These are phyloP conservation scores for Ryuthela nishihirai DNA, from an alignment of 2,888 invertebrate species.

Conservation along the genomic window DNA sequence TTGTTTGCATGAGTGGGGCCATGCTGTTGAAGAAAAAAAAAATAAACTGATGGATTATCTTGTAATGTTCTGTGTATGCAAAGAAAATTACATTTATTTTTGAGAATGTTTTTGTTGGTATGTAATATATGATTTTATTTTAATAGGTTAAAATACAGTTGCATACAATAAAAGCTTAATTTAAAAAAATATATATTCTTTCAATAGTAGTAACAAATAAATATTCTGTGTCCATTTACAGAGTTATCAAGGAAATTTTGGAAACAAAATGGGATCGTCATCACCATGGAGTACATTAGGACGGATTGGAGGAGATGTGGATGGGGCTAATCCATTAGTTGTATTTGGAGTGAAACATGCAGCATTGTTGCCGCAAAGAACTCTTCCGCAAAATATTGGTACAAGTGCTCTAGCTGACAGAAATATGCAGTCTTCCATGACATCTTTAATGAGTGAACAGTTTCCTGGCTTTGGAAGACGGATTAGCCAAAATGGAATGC, in stretches of 20 bases:
- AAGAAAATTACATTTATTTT: no score
- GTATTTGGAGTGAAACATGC: constrained; percentile 12
- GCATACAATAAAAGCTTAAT: no score
- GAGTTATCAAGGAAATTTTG: constrained; percentile 31
- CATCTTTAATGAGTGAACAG: constrained; percentile 21
- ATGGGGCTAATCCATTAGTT: not conserved
- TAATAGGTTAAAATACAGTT: no score
- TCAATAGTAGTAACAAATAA: no score
- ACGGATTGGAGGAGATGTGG: constrained; percentile 8
- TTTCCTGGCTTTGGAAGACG: constrained; percentile 11
- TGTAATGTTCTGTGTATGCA: no score
- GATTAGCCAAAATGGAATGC: constrained; percentile 28
- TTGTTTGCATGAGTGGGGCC: no score
- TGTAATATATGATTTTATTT: no score
- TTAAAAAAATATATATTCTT: no score
- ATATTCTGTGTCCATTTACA: no score
- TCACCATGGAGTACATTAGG: constrained; percentile 30
- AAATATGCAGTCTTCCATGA: constrained; percentile 18
- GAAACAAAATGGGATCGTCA: constrained; percentile 2
- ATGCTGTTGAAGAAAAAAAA: no score
- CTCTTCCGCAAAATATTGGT: constrained; percentile 19
- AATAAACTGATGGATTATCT: no score
- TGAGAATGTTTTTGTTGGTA: no score
- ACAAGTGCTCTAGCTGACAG: not conserved
- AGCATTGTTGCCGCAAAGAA: constrained; percentile 13